A percentile compares a stretch with the other conserved stretches of the same genome.
Evolutionary conservation across 2,113 vertebrate species (phyloP).

Genomic region (Semnornis frantzii): DNA sequence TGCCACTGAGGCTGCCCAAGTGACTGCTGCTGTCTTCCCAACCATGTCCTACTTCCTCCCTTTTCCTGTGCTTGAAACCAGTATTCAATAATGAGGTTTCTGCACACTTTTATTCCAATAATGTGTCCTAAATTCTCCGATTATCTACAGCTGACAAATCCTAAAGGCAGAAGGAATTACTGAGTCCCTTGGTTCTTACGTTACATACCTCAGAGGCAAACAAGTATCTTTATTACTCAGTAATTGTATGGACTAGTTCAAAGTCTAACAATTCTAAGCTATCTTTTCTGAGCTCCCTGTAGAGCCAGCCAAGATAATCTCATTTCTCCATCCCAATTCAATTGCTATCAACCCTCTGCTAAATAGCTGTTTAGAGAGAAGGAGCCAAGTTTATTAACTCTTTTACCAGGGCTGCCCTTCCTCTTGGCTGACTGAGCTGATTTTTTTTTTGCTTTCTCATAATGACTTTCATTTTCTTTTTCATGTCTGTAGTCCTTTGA

Average conservation of each 20-base stretch:
- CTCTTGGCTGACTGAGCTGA: neutral
- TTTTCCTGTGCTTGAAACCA: neutral
- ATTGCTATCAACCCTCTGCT: neutral
- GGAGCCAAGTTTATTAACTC: neutral
- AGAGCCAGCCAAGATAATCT: slow-evolving; percentile 21
- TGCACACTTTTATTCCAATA: neutral
- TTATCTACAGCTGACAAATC: neutral
- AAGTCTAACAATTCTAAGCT: neutral
- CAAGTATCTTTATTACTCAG: neutral
- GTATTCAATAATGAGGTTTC: neutral
- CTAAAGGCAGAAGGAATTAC: slow-evolving; percentile 1
- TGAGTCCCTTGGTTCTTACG: neutral
- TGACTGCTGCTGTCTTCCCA: neutral
- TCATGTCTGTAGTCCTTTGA: neutral
- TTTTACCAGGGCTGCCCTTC: neutral
- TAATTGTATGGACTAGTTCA: slow-evolving; percentile 2
- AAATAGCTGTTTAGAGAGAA: slow-evolving; percentile 23
- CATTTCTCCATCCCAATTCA: neutral
- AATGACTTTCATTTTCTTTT: neutral
- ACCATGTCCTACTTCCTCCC: neutral
- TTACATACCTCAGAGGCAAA: neutral
- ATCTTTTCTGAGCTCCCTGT: neutral
- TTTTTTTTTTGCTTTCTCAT: neutral
- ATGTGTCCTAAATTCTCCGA: neutral
- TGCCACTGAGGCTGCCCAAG: neutral